Evolutionary conservation across 1,140 invertebrate genomes (phyloP), one percentile per base, ranked within the genome.

Genomic region (Triops cancriformis): DNA sequence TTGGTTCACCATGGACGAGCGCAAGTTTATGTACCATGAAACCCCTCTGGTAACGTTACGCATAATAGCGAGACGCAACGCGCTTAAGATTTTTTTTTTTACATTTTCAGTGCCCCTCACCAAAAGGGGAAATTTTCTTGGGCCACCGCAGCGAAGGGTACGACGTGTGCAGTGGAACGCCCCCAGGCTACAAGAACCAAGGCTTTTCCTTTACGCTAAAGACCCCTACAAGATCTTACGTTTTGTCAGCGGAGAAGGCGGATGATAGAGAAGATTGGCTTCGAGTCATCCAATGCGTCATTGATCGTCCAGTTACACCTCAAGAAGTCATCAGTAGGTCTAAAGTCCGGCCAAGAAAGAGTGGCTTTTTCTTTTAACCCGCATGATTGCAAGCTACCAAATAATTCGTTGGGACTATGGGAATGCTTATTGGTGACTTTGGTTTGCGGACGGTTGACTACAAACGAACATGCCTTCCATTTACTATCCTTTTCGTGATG

Each of bases 11-110:
- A 83, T 96, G n/a, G 93, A 95, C 82, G 90, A 91, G 80, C 88
- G 94, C 75, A 95, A 95, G 85, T 86, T 97, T 2, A 95, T 96
- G 93, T 96, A 96, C 82, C 92, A 94, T 81, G 91, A 94, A 83
- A 93, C 94, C 83, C 91, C 93, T 41, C 84, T 92, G 86, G 90
- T 91, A 84, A 85, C 28, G 23, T 64, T 23, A 2, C 51, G 23
- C 23, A 6, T 64, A 18, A 37, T 23, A 18, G 14, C 14, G 51
- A 2, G 51, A 64, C 51, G 14, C 23, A 37, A 64, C n/a, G 10
- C 6, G 5, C 76, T 73, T 3, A 74, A 31, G 12, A 37, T 72
- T 78, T 10, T 41, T 28, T 78, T 64, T 6, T 9, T 26, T 78
- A 18, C 77, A 43, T 43, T 80, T 75, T 75, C 81, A 89, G 87